Percentiles rank a stretch among this genome's conserved stretches.
These are phyloP conservation scores for Oncopeltus fasciatus DNA, from an alignment of 1,140 invertebrate species.

Conservation along the genomic window DNA sequence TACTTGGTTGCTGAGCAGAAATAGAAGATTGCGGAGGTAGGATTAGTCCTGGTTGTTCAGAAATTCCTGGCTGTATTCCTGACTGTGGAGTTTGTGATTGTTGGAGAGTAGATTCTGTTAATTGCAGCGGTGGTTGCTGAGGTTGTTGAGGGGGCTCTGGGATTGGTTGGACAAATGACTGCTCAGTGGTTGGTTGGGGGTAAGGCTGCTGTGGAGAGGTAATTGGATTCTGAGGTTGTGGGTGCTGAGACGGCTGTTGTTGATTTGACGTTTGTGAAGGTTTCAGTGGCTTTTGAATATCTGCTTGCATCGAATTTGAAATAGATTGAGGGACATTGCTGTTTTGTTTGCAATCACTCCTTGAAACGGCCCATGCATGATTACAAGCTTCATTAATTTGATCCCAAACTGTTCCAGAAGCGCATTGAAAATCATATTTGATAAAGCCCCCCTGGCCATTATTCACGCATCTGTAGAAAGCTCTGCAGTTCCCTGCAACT, in stretches of 20 bases:
- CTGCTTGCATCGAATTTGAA: not conserved
- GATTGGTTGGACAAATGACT: not conserved
- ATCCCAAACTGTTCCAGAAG: slow-evolving; percentile 50
- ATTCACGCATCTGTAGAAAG: slow-evolving; percentile 52
- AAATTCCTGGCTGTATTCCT: slow-evolving; percentile 3
- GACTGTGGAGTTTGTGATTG: slow-evolving; percentile 11
- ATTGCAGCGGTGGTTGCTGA: slow-evolving; percentile 4
- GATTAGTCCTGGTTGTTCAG: slow-evolving; percentile 3
- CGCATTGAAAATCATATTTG: slow-evolving; percentile 46
- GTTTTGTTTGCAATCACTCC: not conserved
- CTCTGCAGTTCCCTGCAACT: slow-evolving; percentile 42
- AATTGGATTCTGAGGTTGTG: not conserved
- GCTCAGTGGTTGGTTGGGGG: not conserved
- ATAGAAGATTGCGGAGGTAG: not conserved
- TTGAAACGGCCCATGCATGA: slow-evolving; percentile 37
- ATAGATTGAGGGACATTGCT: not conserved
- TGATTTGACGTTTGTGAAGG: not conserved
- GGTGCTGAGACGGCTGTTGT: not conserved
- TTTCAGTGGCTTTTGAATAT: not conserved
- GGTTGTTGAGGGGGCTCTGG: slow-evolving; percentile 5
- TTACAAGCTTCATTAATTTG: slow-evolving; percentile 41
- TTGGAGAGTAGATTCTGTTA: not conserved
- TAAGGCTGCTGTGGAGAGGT: not conserved
- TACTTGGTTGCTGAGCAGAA: slow-evolving; percentile 10
- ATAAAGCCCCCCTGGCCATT: slow-evolving; percentile 38